Evolutionary conservation across 2,888 invertebrate genomes (phyloP).

Genomic region (Zaprionus obscuricornis): DNA sequence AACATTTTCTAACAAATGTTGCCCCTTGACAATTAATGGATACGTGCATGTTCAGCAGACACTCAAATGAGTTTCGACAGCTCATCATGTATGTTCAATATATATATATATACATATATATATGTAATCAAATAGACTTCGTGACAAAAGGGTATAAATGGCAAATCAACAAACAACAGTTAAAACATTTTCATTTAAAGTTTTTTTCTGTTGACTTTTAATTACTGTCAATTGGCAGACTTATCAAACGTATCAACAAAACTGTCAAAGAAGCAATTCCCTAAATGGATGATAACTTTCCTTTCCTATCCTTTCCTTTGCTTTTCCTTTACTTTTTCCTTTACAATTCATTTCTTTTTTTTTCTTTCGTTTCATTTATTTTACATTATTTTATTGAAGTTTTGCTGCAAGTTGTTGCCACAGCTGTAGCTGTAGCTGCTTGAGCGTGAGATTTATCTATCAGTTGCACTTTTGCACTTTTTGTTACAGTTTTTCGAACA

Average conservation of each 20-base stretch:
- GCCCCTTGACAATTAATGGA: no score
- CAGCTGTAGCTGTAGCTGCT: slow-evolving; percentile 49
- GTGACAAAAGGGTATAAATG: not conserved
- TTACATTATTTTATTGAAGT: not conserved
- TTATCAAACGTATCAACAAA: not conserved
- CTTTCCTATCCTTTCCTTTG: slow-evolving; percentile 12
- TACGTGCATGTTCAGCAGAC: no score
- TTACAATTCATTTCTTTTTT: not conserved
- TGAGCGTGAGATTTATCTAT: slow-evolving; percentile 25
- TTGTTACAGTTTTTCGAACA: no score
- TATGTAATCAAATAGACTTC: not conserved
- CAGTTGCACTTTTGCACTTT: no score
- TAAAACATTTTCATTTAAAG: no score
- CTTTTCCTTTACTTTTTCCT: not conserved
- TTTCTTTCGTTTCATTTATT: not conserved
- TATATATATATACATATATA: no score
- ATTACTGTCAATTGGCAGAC: slow-evolving; percentile 2
- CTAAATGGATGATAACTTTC: slow-evolving; percentile 19
- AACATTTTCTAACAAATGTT: no score
- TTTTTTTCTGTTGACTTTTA: slow-evolving; percentile 1
- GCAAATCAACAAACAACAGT: not conserved
- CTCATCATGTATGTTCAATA: no score
- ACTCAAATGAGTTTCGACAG: no score
- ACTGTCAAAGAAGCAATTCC: slow-evolving; percentile 6
- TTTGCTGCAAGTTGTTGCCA: not conserved